Evolutionary conservation across 2,797 vertebrate species (phyloP).

Genomic region (Tokudaia tokunoshimensis): DNA sequence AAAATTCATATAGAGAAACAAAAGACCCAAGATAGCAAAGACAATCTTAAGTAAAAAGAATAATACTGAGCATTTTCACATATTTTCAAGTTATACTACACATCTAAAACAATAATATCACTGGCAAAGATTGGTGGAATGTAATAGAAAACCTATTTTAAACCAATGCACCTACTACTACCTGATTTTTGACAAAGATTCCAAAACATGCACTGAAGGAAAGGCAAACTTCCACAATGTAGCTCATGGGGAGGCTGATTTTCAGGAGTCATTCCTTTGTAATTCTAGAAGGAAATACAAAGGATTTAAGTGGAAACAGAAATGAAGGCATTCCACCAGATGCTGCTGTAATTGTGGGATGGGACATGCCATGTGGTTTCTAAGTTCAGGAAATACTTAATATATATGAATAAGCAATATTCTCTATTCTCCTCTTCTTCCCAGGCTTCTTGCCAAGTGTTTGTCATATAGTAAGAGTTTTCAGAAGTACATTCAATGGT

Average conservation of each 20-base stretch:
- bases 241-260: background rate
- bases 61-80: background rate
- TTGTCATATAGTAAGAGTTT: background rate
- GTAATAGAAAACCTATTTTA: background rate
- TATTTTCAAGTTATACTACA: background rate
- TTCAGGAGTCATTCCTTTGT: background rate
- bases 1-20: background rate
- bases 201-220: background rate
- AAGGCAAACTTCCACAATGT: background rate
- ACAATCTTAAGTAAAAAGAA: background rate
- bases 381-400: background rate
- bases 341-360: background rate
- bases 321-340: background rate
- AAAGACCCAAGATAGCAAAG: background rate
- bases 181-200: background rate
- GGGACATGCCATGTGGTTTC: background rate
- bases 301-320: too few relatives aligned
- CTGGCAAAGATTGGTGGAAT: background rate
- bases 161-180: background rate
- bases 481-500: background rate
- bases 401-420: background rate
- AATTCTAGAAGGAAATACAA: background rate
- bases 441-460: background rate
- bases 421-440: background rate
- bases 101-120: background rate